Evolutionary conservation across 1,140 invertebrate genomes (phyloP).

Genomic region (Notospermus geniculatus): DNA sequence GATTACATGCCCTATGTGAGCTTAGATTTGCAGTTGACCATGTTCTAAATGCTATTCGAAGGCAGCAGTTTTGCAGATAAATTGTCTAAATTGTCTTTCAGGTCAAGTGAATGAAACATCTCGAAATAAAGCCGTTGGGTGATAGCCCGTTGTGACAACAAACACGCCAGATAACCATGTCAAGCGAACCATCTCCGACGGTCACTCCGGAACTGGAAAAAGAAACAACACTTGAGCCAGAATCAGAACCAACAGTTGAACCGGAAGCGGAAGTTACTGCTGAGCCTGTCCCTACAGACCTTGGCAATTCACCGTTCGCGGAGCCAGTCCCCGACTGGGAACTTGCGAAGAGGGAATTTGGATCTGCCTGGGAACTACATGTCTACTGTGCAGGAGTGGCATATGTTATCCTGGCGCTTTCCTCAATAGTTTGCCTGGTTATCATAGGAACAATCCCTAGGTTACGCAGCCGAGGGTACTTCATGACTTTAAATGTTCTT

Average conservation of each 20-base stretch:
- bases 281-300: constrained; percentile 20
- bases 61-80: too few species aligned
- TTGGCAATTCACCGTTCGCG: not conserved
- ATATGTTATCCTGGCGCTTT: constrained; percentile 77
- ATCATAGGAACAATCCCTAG: constrained; percentile 38
- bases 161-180: too few species aligned
- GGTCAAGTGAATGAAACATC: too few species aligned
- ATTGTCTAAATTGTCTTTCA: too few species aligned
- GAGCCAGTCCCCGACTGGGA: constrained; percentile 42
- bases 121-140: too few species aligned
- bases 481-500: constrained; percentile 76
- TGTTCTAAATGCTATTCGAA: too few species aligned
- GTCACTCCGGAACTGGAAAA: too few species aligned
- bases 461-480: constrained; percentile 65
- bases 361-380: constrained; percentile 83
- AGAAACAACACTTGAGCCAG: constrained; percentile 10
- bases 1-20: too few species aligned
- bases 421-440: constrained; percentile 64
- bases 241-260: not conserved
- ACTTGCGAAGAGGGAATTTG: constrained; percentile 47
- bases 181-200: too few species aligned
- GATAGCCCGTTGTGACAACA: too few species aligned
- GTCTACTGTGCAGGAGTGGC: constrained; percentile 79
- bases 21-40: too few species aligned
- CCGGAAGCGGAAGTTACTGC: not conserved